These are phyloP conservation scores for Gastrophryne carolinensis DNA, from an alignment of 2,797 vertebrate species.

Conservation along the genomic window DNA sequence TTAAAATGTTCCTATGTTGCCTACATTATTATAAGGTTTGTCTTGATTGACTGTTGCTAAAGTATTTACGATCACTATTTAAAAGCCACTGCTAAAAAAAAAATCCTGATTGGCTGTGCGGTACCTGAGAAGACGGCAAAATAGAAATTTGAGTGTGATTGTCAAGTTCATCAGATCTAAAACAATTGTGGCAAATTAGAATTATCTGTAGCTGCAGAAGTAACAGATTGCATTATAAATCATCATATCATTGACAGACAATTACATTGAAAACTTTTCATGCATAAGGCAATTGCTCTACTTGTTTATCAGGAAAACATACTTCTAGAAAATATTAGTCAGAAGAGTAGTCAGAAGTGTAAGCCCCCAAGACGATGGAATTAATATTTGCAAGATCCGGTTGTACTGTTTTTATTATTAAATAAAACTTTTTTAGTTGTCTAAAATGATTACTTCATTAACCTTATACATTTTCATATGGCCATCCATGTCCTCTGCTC, in stretches of 20 bases:
- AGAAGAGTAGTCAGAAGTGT: constrained; percentile 29
- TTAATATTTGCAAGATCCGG: constrained; percentile 53
- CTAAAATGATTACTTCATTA: constrained; percentile 14
- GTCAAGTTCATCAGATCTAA: constrained; percentile 68
- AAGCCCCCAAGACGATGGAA: constrained; percentile 24
- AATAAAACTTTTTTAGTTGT: constrained; percentile 24
- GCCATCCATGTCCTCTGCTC: too few species aligned
- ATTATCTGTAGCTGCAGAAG: constrained; percentile 67
- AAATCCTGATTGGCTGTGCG: constrained; percentile 58
- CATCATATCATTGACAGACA: constrained; percentile 75
- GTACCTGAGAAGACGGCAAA: constrained; percentile 63
- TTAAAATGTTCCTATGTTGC: too few species aligned
- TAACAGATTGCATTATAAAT: constrained; percentile 75
- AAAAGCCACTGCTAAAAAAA: constrained; percentile 25
- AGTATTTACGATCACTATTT: constrained; percentile 37
- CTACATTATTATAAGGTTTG: too few species aligned
- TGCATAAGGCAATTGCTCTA: constrained; percentile 62
- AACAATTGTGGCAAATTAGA: constrained; percentile 71
- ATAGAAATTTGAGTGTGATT: constrained; percentile 65
- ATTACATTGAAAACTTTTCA: constrained; percentile 73
- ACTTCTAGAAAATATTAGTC: constrained; percentile 38
- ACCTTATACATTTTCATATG: too few species aligned
- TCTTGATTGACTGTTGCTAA: too few species aligned
- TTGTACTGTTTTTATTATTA: constrained; percentile 13
- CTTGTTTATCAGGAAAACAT: constrained; percentile 67